Evolutionary conservation across 2,113 vertebrate species (phyloP).

Genomic region (Laticauda laticaudata): DNA sequence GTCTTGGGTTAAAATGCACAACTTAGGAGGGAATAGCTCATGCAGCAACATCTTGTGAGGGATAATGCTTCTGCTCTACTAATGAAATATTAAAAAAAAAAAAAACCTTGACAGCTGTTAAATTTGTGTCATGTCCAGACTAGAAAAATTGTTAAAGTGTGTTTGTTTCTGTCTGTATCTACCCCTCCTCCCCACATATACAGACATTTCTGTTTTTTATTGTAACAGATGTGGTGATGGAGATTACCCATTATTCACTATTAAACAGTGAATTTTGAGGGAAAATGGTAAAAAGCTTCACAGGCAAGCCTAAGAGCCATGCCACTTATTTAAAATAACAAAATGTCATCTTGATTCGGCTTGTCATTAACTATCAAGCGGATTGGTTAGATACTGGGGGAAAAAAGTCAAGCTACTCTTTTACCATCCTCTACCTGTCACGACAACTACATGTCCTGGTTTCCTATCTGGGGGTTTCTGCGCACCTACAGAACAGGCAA

Average conservation of each 20-base stretch:
- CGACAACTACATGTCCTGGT: not conserved
- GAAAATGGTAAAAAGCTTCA: constrained; percentile 46
- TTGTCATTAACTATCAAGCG: constrained; percentile 25
- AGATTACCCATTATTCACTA: constrained; percentile 47
- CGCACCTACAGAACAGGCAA: not conserved
- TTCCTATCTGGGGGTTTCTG: not conserved
- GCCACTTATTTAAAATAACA: constrained; percentile 42
- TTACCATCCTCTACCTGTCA: not conserved
- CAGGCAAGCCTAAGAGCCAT: constrained; percentile 48
- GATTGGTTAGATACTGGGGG: constrained; percentile 36
- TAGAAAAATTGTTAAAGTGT: not conserved
- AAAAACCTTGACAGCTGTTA: constrained; percentile 12
- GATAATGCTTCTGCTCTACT: constrained; percentile 8
- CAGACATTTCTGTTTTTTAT: not conserved
- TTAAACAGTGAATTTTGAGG: constrained; percentile 52
- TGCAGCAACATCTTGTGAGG: not conserved
- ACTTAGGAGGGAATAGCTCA: constrained; percentile 37
- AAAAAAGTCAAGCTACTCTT: not conserved
- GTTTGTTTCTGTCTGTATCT: constrained; percentile 3
- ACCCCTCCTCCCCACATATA: not conserved
- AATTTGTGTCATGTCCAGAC: constrained; percentile 21
- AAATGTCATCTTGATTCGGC: constrained; percentile 40
- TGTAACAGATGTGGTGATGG: constrained; percentile 37
- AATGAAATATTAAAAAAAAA: constrained; percentile 4
- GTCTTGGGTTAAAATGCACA: constrained; percentile 34